Conservation (phyloP, 53 echinoderm and acorn worm species). For the Glandiceps talaboti region DNA sequence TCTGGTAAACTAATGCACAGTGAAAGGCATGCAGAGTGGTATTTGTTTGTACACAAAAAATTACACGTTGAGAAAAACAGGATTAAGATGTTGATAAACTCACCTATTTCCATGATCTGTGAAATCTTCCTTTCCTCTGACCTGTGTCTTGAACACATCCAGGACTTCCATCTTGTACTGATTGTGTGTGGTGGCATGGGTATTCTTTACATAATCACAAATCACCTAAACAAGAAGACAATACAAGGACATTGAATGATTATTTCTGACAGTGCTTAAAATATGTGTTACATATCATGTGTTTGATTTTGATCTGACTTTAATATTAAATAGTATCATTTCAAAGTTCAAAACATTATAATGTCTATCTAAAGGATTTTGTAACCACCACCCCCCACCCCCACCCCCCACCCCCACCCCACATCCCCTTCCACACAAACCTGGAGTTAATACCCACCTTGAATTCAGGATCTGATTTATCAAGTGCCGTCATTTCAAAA, state of each 20-base stretch:
- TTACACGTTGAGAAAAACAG: too few species aligned
- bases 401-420: too few species aligned
- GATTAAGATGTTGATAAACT: background rate
- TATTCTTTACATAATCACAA: constrained; percentile 57
- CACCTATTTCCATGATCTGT: constrained; percentile 86
- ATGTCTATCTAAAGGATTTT: too few species aligned
- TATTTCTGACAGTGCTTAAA: too few species aligned
- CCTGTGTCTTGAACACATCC: constrained; percentile 64
- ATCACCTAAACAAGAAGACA: too few species aligned
- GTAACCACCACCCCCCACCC: too few species aligned
- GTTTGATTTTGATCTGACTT: too few species aligned
- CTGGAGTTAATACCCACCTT: constrained; percentile 31
- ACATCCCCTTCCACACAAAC: too few species aligned
- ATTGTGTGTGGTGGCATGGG: constrained; percentile 89
- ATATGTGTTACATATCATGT: too few species aligned
- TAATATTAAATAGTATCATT: too few species aligned
- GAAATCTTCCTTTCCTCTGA: constrained; percentile 48
- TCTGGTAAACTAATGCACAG: background rate
- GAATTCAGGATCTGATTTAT: constrained; percentile 39
- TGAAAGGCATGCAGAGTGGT: background rate
- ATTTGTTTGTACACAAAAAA: background rate
- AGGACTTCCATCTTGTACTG: constrained; percentile 73
- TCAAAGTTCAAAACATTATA: too few species aligned
- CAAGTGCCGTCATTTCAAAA: constrained; percentile 46
- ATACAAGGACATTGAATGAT: too few species aligned